A percentile compares a stretch with the other conserved stretches of the same genome.
Conservation (phyloP, 2,888 invertebrate species). For the Meiosimyza platycephala region DNA sequence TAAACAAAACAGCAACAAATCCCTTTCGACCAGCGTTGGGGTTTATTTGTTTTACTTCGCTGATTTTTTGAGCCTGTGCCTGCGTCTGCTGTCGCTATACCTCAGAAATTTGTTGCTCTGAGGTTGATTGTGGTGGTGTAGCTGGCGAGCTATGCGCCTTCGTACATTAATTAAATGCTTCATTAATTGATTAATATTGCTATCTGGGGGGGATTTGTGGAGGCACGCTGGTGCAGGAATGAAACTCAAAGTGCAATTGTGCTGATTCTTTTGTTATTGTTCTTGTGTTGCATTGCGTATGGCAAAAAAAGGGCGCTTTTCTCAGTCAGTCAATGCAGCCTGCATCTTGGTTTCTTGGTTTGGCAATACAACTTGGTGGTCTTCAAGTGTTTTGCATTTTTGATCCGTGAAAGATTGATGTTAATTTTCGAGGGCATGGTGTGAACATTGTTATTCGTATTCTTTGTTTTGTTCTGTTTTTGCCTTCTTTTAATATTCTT, state of each 20-base stretch:
- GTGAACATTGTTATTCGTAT: constrained; percentile 43
- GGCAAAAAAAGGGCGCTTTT: constrained; percentile 19
- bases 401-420: constrained; percentile 66
- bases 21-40: constrained; percentile 4
- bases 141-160: constrained; percentile 12
- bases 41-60: constrained; percentile 6
- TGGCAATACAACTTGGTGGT: constrained; percentile 48
- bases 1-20: constrained; percentile 10
- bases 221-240: background rate
- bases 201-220: constrained; percentile 35
- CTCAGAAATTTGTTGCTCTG: too few species aligned
- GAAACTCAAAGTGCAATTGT: background rate
- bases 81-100: too few species aligned
- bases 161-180: constrained; percentile 46
- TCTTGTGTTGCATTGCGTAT: background rate
- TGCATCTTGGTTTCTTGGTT: background rate
- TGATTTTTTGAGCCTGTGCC: background rate
- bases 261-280: constrained; percentile 6
- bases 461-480: constrained; percentile 29
- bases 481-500: background rate
- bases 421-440: constrained; percentile 53
- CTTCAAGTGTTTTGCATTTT: constrained; percentile 53
- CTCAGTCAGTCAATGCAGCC: background rate
- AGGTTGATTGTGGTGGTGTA: too few species aligned
- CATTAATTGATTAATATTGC: constrained; percentile 47